phyloP scores from a whole-genome alignment of 2,113 vertebrate species.

The Cromileptes altivelis region DNA sequence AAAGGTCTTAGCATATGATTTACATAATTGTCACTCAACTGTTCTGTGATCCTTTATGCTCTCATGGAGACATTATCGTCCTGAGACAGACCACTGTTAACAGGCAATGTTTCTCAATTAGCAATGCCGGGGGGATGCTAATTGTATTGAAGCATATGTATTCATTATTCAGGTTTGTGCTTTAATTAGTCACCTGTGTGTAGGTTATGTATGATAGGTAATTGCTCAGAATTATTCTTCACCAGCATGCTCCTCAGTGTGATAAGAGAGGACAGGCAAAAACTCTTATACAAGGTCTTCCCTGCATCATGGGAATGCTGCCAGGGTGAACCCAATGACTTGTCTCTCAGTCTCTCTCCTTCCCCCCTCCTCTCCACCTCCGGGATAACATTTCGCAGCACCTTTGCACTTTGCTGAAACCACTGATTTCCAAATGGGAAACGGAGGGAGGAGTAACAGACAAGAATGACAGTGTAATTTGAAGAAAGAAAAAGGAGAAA shows the following conservation, averaged over 20 bases:
- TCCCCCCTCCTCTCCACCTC: slow-evolving; percentile 25
- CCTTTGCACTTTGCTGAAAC: slow-evolving; percentile 77
- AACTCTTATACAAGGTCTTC: slow-evolving; percentile 21
- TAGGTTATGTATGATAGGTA: background rate
- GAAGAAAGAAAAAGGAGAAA: slow-evolving; percentile 7
- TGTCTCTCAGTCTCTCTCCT: slow-evolving; percentile 30
- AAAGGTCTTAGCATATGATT: background rate
- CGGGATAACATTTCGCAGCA: slow-evolving; percentile 78
- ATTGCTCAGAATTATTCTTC: background rate
- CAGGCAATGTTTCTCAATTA: background rate
- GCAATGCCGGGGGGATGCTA: background rate
- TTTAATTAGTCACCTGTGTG: background rate
- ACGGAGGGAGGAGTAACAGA: slow-evolving; percentile 16
- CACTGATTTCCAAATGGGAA: slow-evolving; percentile 61
- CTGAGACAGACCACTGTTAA: background rate
- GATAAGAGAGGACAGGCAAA: background rate
- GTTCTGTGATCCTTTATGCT: background rate
- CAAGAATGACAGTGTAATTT: slow-evolving; percentile 31
- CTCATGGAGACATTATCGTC: background rate
- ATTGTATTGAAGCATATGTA: background rate
- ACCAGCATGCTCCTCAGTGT: background rate
- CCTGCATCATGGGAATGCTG: slow-evolving; percentile 77
- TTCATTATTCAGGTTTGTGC: background rate
- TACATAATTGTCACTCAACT: too few relatives aligned
- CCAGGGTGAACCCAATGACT: slow-evolving; percentile 82